Conservation (phyloP, 2,797 vertebrate genomes). For the Acanthiza pusilla region DNA sequence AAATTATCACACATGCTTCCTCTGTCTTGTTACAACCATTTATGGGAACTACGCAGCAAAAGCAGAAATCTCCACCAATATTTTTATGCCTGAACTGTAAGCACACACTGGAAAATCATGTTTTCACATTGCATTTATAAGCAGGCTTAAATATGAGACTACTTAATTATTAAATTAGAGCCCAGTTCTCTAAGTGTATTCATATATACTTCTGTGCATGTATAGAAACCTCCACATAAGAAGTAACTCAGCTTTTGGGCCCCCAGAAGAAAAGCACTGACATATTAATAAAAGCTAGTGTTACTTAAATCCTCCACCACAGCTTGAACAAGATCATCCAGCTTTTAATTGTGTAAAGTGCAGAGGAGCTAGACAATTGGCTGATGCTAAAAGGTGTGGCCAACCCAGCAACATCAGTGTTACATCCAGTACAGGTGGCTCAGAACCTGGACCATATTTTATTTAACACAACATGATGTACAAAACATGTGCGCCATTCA, state of each 20-base stretch:
- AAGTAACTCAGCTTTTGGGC: neutral
- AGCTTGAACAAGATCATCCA: neutral
- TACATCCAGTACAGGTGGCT: neutral
- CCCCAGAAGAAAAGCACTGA: neutral
- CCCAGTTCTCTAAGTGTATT: neutral
- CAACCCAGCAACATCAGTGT: neutral
- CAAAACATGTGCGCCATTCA: neutral
- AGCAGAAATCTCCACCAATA: neutral
- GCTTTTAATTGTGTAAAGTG: neutral
- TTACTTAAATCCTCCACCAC: neutral
- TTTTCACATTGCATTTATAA: neutral
- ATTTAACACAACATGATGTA: neutral
- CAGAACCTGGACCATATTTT: neutral
- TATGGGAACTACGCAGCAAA: neutral
- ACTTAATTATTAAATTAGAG: neutral
- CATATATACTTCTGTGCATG: neutral
- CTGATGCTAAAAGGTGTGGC: neutral
- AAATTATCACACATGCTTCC: neutral
- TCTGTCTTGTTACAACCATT: neutral
- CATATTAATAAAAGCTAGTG: neutral
- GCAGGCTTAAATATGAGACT: neutral
- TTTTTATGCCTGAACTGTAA: neutral
- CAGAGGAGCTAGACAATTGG: neutral
- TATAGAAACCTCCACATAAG: neutral
- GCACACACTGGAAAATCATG: neutral